A percentile compares a stretch with the other conserved stretches of the same genome.
Evolutionary conservation across 2,888 invertebrate genomes (phyloP).

Genomic region (Ecliptopera silaceata): DNA sequence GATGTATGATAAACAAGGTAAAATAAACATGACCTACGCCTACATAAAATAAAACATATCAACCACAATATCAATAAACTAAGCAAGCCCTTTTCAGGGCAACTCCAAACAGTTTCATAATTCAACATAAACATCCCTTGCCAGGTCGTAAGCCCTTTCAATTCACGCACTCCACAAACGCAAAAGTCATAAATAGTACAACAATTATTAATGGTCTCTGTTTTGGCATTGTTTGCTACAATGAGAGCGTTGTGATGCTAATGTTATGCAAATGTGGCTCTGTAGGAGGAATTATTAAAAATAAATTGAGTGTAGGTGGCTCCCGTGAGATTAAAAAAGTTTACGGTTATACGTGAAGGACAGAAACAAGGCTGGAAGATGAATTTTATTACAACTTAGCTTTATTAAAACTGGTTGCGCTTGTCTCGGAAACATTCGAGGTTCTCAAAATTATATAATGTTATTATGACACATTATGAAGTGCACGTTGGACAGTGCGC

Average conservation of each 20-base stretch:
- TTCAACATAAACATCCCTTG: conserved; percentile 6
- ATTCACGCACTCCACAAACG: conserved; percentile 23
- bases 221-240: conserved; percentile 38
- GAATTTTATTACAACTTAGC: neutral
- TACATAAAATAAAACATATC: no score
- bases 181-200: conserved; percentile 35
- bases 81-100: neutral
- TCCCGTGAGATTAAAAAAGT: conserved; percentile 28
- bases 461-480: no score
- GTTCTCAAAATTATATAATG: no score
- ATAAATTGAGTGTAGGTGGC: conserved; percentile 34
- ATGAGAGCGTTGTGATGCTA: conserved; percentile 56
- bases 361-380: neutral
- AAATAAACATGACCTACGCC: no score
- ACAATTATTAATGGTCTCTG: conserved; percentile 39
- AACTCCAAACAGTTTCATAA: neutral
- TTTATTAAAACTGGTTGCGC: neutral
- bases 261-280: conserved; percentile 54
- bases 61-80: no score
- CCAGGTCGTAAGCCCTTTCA: conserved; percentile 8
- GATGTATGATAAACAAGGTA: no score
- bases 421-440: neutral
- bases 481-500: no score
- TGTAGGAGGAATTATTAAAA: conserved; percentile 46
- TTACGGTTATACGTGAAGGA: conserved; percentile 12